A percentile compares a stretch with the other conserved stretches of the same genome.
Evolutionary conservation across 2,888 invertebrate species (phyloP).

Genomic region (Eilema depressum): DNA sequence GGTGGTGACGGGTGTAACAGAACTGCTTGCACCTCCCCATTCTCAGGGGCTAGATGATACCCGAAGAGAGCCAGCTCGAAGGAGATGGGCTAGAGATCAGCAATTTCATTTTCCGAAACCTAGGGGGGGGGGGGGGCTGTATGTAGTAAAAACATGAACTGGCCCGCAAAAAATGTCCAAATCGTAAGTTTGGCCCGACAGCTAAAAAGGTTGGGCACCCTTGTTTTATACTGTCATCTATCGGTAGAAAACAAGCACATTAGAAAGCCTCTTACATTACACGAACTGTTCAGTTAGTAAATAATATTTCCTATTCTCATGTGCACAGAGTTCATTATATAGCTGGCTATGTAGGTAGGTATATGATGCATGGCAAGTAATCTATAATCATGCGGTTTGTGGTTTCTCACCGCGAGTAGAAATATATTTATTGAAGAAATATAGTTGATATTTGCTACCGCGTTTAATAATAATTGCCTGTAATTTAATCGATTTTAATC

Average conservation of each 20-base stretch:
- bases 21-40: too few relatives aligned
- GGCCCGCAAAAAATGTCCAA: too few relatives aligned
- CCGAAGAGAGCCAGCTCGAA: too few relatives aligned
- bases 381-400: constrained; percentile 42
- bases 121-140: too few relatives aligned
- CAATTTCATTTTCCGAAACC: too few relatives aligned
- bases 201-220: too few relatives aligned
- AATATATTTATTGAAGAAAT: constrained; percentile 40
- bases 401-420: constrained; percentile 40
- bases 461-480: not conserved
- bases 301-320: not conserved
- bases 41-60: too few relatives aligned
- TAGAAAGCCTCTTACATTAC: not conserved
- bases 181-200: too few relatives aligned
- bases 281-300: not conserved
- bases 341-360: not conserved
- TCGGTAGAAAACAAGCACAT: not conserved
- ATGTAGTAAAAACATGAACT: too few relatives aligned
- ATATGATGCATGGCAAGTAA: constrained; percentile 30
- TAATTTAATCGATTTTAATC: not conserved
- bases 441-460: constrained; percentile 14
- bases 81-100: too few relatives aligned
- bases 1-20: too few relatives aligned
- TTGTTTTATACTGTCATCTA: not conserved
- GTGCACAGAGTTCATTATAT: not conserved